Evolutionary conservation across 2,797 vertebrate species (phyloP).

Genomic region (Eospalax fontanierii): DNA sequence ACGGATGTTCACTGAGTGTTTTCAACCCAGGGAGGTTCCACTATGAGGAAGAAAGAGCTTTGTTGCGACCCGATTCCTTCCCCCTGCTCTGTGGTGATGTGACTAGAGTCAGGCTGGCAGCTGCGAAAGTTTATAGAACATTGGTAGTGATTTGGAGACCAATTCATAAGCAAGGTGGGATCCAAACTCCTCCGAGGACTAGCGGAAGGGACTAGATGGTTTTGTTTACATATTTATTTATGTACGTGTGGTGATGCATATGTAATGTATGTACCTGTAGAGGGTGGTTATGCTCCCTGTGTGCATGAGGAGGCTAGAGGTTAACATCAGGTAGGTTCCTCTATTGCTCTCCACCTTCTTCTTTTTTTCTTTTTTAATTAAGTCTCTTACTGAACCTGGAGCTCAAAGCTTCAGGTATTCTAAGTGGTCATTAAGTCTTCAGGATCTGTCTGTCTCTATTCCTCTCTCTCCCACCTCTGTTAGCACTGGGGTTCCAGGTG

Average conservation of each 20-base stretch:
- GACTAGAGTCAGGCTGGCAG: fast-evolving
- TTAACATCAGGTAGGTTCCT: background rate
- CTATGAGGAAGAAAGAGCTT: fast-evolving
- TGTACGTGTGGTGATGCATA: background rate
- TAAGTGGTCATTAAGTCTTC: background rate
- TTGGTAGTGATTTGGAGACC: background rate
- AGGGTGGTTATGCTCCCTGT: background rate
- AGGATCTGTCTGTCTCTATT: no score
- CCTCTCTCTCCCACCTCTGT: background rate
- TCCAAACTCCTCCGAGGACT: background rate
- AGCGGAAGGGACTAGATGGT: no score
- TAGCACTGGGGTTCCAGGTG: no score
- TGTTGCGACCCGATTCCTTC: no score
- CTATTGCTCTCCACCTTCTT: background rate
- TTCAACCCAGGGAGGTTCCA: no score
- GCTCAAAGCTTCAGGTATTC: background rate
- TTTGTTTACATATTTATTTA: no score
- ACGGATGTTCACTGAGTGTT: fast-evolving
- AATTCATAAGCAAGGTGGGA: fast-evolving
- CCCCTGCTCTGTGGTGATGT: background rate
- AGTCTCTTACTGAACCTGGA: background rate
- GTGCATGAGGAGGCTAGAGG: background rate
- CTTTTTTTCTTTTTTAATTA: background rate
- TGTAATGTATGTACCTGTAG: no score
- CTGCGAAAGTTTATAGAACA: background rate